Conservation (phyloP, 2,797 vertebrate genomes). For the Tokudaia muenninki region DNA sequence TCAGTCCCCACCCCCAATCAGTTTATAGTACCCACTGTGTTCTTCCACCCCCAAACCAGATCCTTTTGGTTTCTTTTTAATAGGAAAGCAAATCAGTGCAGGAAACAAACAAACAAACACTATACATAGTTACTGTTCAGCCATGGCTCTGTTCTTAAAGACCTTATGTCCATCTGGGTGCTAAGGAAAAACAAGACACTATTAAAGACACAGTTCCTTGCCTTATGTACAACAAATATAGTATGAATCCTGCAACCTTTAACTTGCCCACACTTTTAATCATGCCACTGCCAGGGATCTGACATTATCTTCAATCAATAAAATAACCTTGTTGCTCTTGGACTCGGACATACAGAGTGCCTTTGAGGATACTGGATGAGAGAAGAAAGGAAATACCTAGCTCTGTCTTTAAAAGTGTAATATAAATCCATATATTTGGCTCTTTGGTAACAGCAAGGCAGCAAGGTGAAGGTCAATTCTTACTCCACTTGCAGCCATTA, state of each 20-base stretch:
- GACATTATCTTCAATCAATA: constrained; percentile 71
- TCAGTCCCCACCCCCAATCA: constrained; percentile 59
- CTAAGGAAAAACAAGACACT: constrained; percentile 55
- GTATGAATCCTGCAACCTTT: constrained; percentile 58
- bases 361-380: constrained; percentile 20
- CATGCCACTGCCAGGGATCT: constrained; percentile 11
- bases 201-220: constrained; percentile 53
- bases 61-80: constrained; percentile 82
- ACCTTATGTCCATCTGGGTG: constrained; percentile 34
- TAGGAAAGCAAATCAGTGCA: constrained; percentile 82
- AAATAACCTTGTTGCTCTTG: constrained; percentile 71
- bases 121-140: constrained; percentile 68
- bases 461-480: constrained; percentile 59
- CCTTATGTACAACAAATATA: constrained; percentile 59
- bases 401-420: constrained; percentile 53
- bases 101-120: constrained; percentile 25
- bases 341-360: constrained; percentile 45
- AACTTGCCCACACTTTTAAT: constrained; percentile 65
- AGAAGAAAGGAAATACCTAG: constrained; percentile 2
- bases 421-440: constrained; percentile 23
- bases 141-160: constrained; percentile 72
- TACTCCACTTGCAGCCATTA: not conserved
- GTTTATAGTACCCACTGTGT: not conserved
- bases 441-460: constrained; percentile 18
- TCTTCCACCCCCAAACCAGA: not conserved